Base-by-base conservation (phyloP, 1,140 invertebrate species). In the Drosophila varians region DNA sequence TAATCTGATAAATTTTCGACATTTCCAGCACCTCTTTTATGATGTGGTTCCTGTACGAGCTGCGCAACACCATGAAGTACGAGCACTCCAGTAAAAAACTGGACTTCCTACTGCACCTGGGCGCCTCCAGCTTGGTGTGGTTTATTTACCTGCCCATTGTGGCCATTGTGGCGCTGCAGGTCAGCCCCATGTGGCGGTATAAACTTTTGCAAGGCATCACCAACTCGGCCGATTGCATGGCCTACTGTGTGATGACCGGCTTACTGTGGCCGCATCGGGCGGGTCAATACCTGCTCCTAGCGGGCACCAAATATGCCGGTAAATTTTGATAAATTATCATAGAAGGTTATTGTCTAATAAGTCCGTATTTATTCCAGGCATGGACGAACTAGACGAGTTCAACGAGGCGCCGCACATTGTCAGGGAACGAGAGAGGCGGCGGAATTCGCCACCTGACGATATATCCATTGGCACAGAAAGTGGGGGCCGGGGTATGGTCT, bases 61-160 rank as follows among this genome's bases (percentile, higher is more conserved):
- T 99, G n/a, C 94, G 96, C 60, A 96, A 96, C 74, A 98, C 97
- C 1, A 98, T 98, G 97, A 93, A 95, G 52, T 97, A 97, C 72
- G 97, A 98, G 90, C 97, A 98, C 91, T 97, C 97, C 90, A 95
- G 94, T 86, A 95, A 96, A 73, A 98, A 98, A 91, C 92, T 98
- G 6, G 96, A 97, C 89, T 99, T 99, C 92, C 94, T 98, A 40
- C 94, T 99, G 43, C 98, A 99, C 91, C 98, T 99, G 92, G 98
- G 98, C 43, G 98, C 98, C 31, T 98, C 97, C 18, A 98, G 97
- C 73, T 93, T 99, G 31, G 98, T 99, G 12, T 99, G 98, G 98
- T 99, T 99, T 87, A 97, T 99, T 71, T 99, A 99, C 92, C 93
- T 99, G 68, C 98, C 98, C 6, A 95, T 99, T 36, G 95, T 99